A percentile compares a stretch with the other conserved stretches of the same genome.
These are phyloP conservation scores for Donacobius atricapilla DNA, from an alignment of 2,113 vertebrate genomes.

Conservation along the genomic window DNA sequence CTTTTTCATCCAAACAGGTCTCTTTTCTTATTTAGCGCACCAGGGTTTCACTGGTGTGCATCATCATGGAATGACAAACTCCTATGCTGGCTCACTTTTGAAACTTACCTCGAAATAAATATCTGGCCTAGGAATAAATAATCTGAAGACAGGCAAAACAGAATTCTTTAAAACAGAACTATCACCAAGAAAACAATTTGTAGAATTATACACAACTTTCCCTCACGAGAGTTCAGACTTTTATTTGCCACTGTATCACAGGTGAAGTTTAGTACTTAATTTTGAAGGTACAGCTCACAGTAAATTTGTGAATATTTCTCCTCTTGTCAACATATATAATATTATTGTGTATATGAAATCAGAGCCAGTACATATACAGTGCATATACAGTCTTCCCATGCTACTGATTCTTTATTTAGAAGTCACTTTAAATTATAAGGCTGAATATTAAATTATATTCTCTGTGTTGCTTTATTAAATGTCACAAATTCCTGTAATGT, in stretches of 20 bases:
- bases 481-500: background rate
- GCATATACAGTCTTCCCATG: background rate
- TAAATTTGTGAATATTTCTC: background rate
- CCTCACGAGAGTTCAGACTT: background rate
- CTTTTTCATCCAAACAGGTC: background rate
- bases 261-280: background rate
- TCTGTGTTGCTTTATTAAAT: slow-evolving; percentile 57
- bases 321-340: background rate
- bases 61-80: background rate
- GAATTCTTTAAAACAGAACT: background rate
- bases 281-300: background rate
- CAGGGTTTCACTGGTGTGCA: background rate
- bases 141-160: background rate
- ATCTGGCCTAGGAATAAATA: background rate
- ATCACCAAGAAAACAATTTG: background rate
- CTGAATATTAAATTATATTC: slow-evolving; percentile 41
- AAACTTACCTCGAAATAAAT: background rate
- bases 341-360: background rate
- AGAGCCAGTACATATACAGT: background rate
- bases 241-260: background rate
- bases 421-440: background rate
- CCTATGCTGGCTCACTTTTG: background rate
- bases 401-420: background rate
- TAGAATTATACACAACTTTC: background rate
- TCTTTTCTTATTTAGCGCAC: background rate